These are phyloP conservation scores for Bombus cullumanus DNA, from an alignment of 1,140 invertebrate genomes.

Conservation along the genomic window DNA sequence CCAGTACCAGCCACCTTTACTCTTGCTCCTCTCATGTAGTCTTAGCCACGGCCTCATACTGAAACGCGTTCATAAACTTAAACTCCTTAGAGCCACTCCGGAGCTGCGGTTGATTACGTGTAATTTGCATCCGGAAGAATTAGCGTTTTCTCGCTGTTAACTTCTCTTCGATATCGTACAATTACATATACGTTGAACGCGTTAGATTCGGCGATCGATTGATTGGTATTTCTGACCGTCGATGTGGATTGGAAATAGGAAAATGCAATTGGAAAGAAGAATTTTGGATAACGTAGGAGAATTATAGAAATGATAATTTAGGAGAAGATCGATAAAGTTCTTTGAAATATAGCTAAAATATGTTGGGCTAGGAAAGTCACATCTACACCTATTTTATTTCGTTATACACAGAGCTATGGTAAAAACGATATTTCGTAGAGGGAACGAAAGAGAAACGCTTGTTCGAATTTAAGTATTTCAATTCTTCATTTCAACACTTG, in stretches of 20 bases:
- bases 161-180: neutral
- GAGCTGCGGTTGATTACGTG: constrained; percentile 40
- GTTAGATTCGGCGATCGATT: neutral
- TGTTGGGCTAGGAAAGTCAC: neutral
- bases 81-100: constrained; percentile 53
- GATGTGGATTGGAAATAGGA: neutral
- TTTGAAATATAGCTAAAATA: neutral
- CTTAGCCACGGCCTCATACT: constrained; percentile 58
- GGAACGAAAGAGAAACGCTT: no score
- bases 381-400: neutral
- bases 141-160: neutral
- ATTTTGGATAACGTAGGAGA: neutral
- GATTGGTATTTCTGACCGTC: neutral
- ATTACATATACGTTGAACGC: neutral
- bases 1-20: constrained; percentile 67
- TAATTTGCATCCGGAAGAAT: constrained; percentile 52
- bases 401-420: neutral
- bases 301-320: neutral
- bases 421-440: no score
- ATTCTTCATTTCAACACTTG: no score
- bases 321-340: neutral
- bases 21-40: constrained; percentile 60
- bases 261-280: neutral
- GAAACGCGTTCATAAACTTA: constrained; percentile 72
- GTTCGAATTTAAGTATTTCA: neutral